These are phyloP conservation scores for Agrochola circellaris DNA, from an alignment of 2,888 invertebrate species.

Conservation along the genomic window DNA sequence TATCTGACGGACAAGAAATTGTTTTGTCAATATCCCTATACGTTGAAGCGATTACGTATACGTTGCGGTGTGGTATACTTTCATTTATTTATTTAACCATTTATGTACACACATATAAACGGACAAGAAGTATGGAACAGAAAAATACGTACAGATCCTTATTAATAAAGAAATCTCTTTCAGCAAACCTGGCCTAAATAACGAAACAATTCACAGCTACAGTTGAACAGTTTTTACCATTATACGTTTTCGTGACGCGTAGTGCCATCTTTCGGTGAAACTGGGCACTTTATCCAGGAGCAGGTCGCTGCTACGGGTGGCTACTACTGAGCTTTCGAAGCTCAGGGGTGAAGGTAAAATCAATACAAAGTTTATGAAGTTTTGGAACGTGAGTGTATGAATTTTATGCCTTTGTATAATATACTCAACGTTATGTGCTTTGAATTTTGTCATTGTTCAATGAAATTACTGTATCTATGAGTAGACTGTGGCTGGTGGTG, in stretches of 20 bases:
- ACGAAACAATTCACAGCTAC: neutral
- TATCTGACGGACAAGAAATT: too few species aligned
- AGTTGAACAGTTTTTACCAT: neutral
- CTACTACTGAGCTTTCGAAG: neutral
- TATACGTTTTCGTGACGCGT: neutral
- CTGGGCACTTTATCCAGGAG: constrained; percentile 22
- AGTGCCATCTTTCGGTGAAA: constrained; percentile 53
- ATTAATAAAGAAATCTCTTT: too few species aligned
- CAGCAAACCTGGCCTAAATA: too few species aligned
- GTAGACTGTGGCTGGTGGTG: neutral
- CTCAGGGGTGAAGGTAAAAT: constrained; percentile 32
- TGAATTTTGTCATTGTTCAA: neutral
- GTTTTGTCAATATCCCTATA: neutral
- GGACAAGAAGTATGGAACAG: too few species aligned
- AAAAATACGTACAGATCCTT: too few species aligned
- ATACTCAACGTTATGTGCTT: neutral
- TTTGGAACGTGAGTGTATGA: neutral
- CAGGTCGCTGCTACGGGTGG: neutral
- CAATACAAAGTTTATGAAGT: constrained; percentile 31
- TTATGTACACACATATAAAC: too few species aligned
- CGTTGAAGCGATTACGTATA: too few species aligned
- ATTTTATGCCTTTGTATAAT: neutral
- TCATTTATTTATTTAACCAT: too few species aligned
- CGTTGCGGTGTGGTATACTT: neutral
- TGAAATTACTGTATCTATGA: neutral